Conservation (phyloP, 2,113 vertebrate genomes). For the Periophthalmus modestus region DNA sequence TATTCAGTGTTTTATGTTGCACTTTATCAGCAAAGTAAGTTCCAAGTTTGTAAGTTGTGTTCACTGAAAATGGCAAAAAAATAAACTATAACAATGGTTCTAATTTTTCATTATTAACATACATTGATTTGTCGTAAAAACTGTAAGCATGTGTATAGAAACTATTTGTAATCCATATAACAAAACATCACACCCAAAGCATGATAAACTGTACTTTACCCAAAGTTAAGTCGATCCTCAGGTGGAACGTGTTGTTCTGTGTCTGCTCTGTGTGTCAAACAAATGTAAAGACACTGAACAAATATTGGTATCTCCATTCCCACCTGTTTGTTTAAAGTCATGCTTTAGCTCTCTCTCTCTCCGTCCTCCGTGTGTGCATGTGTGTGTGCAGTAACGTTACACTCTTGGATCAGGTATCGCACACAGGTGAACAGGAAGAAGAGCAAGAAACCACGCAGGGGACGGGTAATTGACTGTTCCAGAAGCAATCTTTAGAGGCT, state of each 20-base stretch:
- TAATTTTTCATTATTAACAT: no score
- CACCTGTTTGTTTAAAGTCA: slow-evolving; percentile 47
- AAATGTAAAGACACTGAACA: slow-evolving; percentile 23
- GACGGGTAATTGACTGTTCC: not conserved
- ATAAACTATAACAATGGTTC: no score
- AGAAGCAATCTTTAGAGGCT: not conserved
- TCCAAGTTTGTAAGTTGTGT: no score
- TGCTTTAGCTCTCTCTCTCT: not conserved
- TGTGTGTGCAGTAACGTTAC: slow-evolving; percentile 54
- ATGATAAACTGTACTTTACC: slow-evolving; percentile 40
- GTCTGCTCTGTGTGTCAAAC: slow-evolving; percentile 1
- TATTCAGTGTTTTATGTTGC: no score
- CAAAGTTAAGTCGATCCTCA: not conserved
- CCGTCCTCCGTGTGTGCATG: not conserved
- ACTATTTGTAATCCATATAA: not conserved
- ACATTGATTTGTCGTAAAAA: not conserved
- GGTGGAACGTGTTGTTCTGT: not conserved
- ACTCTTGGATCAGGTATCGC: slow-evolving; percentile 55
- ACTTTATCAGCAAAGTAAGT: no score
- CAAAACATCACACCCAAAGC: not conserved
- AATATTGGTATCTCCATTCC: slow-evolving; percentile 23
- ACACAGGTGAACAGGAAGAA: slow-evolving; percentile 11
- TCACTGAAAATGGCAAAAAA: no score
- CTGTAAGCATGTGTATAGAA: not conserved
- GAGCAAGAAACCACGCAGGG: slow-evolving; percentile 10